phyloP scores from a whole-genome alignment of 2,888 invertebrate species.

The Oxystoma pomonae region DNA sequence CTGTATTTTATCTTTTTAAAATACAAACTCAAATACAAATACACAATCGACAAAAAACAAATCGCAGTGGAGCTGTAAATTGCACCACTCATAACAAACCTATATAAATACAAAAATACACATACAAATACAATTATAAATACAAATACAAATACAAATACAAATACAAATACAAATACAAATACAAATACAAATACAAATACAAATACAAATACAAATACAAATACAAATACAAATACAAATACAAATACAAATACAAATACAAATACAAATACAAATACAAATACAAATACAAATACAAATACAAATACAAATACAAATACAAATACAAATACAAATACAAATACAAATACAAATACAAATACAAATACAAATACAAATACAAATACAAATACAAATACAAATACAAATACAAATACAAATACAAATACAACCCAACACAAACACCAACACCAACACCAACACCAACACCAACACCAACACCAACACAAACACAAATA shows the following conservation, averaged over 20 bases:
- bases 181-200: slow-evolving; percentile 12
- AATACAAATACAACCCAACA: slow-evolving; percentile 2
- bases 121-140: slow-evolving; percentile 3
- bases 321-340: slow-evolving; percentile 13
- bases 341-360: slow-evolving; percentile 15
- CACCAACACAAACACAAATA: neutral
- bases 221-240: slow-evolving; percentile 12
- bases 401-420: slow-evolving; percentile 6
- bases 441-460: neutral
- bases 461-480: neutral
- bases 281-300: slow-evolving; percentile 12
- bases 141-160: slow-evolving; percentile 8
- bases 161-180: slow-evolving; percentile 15
- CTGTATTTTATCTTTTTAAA: too few relatives aligned
- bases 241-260: slow-evolving; percentile 14
- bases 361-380: slow-evolving; percentile 8
- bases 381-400: slow-evolving; percentile 6
- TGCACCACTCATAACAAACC: too few relatives aligned
- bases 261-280: slow-evolving; percentile 13
- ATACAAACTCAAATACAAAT: too few relatives aligned
- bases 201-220: slow-evolving; percentile 12
- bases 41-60: too few relatives aligned
- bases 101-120: slow-evolving; percentile 6
- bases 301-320: slow-evolving; percentile 12
- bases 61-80: too few relatives aligned